Conservation (phyloP, 2,888 invertebrate genomes). For the Stenolophus ochropezus region DNA sequence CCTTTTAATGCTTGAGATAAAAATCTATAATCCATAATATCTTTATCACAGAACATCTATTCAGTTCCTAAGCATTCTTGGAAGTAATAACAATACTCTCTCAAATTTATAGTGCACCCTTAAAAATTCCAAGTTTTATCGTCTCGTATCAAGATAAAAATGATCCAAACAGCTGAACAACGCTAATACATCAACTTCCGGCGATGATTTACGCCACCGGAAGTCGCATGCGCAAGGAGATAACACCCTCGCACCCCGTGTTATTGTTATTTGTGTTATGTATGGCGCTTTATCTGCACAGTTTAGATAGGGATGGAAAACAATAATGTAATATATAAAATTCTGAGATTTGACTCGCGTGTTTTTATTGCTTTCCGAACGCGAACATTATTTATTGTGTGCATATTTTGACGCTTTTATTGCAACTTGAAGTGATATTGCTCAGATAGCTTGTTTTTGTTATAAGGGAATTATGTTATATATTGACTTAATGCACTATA, state of each 20-base stretch:
- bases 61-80: not conserved
- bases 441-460: conserved; percentile 34
- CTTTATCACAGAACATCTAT: not conserved
- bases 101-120: not conserved
- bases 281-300: conserved; percentile 57
- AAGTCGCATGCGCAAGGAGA: conserved; percentile 6
- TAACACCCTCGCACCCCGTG: conserved; percentile 25
- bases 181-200: conserved; percentile 43
- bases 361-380: conserved; percentile 41
- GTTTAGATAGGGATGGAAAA: conserved; percentile 57
- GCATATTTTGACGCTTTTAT: conserved; percentile 40
- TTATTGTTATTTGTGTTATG: conserved; percentile 60
- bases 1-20: not conserved
- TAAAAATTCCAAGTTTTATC: not conserved
- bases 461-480: not conserved
- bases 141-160: conserved; percentile 28
- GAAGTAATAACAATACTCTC: not conserved
- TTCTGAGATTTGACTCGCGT: conserved; percentile 10
- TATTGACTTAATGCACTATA: conserved; percentile 4
- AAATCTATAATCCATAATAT: not conserved
- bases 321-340: conserved; percentile 59
- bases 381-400: conserved; percentile 25
- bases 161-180: conserved; percentile 40
- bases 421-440: conserved; percentile 23
- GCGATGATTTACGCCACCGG: conserved; percentile 25